These are phyloP conservation scores for Microtus oregoni DNA, from an alignment of 2,113 vertebrate genomes.

Conservation along the genomic window DNA sequence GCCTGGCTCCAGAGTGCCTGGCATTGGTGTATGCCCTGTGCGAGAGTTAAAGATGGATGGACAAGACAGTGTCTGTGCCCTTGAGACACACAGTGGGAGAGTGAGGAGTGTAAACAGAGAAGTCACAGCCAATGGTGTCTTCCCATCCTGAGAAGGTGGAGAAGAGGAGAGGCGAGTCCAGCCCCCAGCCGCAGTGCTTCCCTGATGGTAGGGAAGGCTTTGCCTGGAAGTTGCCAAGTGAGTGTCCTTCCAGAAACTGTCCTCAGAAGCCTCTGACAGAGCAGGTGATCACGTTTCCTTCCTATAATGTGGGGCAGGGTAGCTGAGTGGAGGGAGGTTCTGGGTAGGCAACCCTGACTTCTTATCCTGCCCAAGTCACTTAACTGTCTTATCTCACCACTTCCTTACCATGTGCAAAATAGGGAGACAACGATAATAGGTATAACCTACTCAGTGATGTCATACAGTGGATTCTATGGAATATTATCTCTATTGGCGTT, in stretches of 20 bases:
- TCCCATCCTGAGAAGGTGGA: not conserved
- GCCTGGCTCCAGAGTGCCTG: not conserved
- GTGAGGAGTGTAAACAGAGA: not conserved
- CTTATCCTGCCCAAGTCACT: not conserved
- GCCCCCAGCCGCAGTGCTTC: not conserved
- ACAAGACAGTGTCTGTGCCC: constrained; percentile 43
- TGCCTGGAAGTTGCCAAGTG: not conserved
- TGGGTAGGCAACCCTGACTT: not conserved
- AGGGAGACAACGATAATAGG: not conserved
- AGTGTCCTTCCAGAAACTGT: not conserved
- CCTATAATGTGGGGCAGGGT: rapidly evolving
- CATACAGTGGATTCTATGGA: not conserved
- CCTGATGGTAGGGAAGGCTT: not conserved
- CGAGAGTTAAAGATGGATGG: constrained; percentile 42
- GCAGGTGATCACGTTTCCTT: not conserved
- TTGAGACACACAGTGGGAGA: constrained; percentile 55
- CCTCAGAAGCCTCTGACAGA: too few relatives aligned
- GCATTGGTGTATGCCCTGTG: not conserved
- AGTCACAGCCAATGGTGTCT: not conserved
- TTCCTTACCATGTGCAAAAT: not conserved
- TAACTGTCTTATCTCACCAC: not conserved
- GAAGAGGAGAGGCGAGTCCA: not conserved
- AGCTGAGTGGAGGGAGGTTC: not conserved
- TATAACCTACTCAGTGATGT: not conserved
- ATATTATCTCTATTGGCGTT: not conserved